Evolutionary conservation across 2,797 vertebrate species (phyloP).

Genomic region (Macrochelys suwanniensis): DNA sequence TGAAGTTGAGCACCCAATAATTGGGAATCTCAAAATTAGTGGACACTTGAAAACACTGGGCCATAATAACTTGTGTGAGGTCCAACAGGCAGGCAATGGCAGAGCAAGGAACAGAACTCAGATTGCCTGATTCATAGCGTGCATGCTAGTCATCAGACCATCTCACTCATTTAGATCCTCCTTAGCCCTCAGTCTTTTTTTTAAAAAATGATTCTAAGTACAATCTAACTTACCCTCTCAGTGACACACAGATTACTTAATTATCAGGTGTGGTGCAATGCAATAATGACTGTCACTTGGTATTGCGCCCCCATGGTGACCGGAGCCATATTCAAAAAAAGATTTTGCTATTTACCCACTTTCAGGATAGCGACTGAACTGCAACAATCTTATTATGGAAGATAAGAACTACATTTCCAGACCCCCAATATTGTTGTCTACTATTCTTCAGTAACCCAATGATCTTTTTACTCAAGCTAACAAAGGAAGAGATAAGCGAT

Average conservation of each 20-base stretch:
- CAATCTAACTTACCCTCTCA: neutral
- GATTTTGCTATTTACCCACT: conserved; percentile 33
- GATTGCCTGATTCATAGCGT: neutral
- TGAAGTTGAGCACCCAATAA: neutral
- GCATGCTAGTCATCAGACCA: neutral
- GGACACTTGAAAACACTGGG: neutral
- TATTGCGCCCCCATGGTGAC: conserved; percentile 45
- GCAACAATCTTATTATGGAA: neutral
- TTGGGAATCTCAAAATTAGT: neutral
- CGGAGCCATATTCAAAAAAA: conserved; percentile 29
- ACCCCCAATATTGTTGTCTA: neutral
- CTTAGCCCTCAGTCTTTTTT: neutral
- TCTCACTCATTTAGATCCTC: neutral
- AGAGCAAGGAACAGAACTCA: neutral
- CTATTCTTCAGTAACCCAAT: neutral
- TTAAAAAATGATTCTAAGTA: neutral
- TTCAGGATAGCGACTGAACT: conserved; percentile 42
- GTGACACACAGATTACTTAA: conserved; percentile 43
- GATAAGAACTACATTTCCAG: neutral
- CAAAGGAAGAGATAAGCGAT: neutral
- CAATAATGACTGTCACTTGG: conserved; percentile 51
- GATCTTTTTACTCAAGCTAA: neutral
- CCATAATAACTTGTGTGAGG: neutral
- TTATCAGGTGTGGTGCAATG: conserved; percentile 47
- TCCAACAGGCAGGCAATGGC: neutral